Evolutionary conservation across 2,888 invertebrate species (phyloP).

Genomic region (Trypoxylon attenuatum): DNA sequence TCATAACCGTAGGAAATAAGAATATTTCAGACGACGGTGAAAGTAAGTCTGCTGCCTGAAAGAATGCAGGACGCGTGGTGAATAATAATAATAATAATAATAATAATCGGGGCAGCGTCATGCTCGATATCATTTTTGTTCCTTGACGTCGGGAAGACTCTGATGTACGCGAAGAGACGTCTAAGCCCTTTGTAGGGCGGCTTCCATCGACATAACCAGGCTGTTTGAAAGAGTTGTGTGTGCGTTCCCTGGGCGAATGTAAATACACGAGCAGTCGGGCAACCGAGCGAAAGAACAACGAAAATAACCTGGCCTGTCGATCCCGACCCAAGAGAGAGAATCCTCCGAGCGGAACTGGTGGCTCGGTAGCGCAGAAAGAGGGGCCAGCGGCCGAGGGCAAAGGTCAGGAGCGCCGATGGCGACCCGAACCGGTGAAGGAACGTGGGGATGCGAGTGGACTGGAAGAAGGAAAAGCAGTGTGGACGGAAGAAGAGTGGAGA

Average conservation of each 20-base stretch:
- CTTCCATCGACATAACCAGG: not conserved
- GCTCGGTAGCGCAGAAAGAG: slow-evolving; percentile 26
- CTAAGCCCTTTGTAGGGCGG: not conserved
- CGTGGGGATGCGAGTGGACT: not conserved
- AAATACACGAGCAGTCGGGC: slow-evolving; percentile 7
- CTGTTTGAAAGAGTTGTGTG: slow-evolving; percentile 1
- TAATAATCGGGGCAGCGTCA: not conserved
- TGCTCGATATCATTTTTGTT: not conserved
- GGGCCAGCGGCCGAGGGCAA: slow-evolving; percentile 27
- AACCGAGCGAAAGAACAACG: slow-evolving; percentile 1
- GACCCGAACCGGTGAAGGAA: not conserved
- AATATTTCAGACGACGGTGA: slow-evolving; percentile 22
- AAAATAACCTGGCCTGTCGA: slow-evolving; percentile 6
- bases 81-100: no score
- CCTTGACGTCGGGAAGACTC: not conserved
- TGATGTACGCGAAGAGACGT: not conserved
- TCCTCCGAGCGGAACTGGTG: slow-evolving; percentile 23
- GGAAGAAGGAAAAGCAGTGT: slow-evolving; percentile 5
- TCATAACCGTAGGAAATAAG: slow-evolving; percentile 17
- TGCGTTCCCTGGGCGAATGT: slow-evolving; percentile 2
- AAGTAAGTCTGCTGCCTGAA: not conserved
- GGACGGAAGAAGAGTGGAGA: slow-evolving; percentile 4
- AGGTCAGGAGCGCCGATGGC: slow-evolving; percentile 34
- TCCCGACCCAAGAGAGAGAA: slow-evolving; percentile 21
- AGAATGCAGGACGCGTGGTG: not conserved